Percentiles rank a stretch among this genome's conserved stretches.
phyloP scores from a whole-genome alignment of 2,113 vertebrate genomes.

The Etia nguti region DNA sequence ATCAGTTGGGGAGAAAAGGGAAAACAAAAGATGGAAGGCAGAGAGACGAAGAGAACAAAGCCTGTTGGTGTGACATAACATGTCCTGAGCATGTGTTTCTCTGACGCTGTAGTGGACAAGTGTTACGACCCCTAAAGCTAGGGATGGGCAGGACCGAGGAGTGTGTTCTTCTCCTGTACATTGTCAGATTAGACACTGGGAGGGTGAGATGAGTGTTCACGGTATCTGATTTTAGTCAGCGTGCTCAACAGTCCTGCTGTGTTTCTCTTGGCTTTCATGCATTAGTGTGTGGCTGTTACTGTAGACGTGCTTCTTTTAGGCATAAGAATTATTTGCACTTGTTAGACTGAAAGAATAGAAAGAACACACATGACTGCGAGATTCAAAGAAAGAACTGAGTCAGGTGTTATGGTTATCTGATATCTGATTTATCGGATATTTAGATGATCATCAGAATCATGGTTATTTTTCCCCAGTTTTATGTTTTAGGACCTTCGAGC shows the following conservation, averaged over 20 bases:
- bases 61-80: background rate
- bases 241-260: conserved; percentile 49
- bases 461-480: background rate
- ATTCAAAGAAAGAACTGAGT: too few species aligned
- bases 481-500: background rate
- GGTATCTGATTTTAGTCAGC: conserved; percentile 58
- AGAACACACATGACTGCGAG: background rate
- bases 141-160: background rate
- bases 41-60: background rate
- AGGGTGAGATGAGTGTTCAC: background rate
- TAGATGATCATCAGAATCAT: rapidly evolving
- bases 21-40: background rate
- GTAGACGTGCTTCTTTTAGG: background rate
- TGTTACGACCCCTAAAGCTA: background rate
- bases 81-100: background rate
- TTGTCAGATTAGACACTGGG: background rate
- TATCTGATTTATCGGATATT: background rate
- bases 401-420: background rate
- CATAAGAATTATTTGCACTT: background rate
- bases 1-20: background rate
- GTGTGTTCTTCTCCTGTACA: background rate
- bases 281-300: background rate
- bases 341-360: background rate
- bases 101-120: background rate
- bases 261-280: conserved; percentile 54